phyloP scores from a whole-genome alignment of 2,113 vertebrate genomes.

The Myocastor coypus region DNA sequence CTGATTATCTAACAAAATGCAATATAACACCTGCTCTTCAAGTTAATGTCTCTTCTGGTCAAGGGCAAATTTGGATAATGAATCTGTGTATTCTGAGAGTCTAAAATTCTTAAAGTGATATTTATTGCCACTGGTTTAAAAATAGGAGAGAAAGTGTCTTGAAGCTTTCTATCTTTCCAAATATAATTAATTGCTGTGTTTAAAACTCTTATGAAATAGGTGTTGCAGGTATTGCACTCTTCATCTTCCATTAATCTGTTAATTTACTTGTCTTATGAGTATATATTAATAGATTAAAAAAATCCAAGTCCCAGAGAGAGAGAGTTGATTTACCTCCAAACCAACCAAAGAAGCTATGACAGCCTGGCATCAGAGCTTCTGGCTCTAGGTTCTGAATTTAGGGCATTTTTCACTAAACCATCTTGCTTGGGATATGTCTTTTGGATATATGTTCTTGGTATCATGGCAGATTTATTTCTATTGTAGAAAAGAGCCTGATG shows the following conservation, averaged over 20 bases:
- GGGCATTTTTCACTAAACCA: background rate
- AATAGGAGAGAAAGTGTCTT: conserved; percentile 54
- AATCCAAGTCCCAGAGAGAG: background rate
- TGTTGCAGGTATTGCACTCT: conserved; percentile 46
- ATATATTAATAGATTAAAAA: conserved; percentile 50
- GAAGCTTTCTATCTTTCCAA: conserved; percentile 67
- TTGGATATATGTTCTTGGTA: background rate
- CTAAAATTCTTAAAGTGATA: conserved; percentile 55
- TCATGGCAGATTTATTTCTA: conserved; percentile 23
- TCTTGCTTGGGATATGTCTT: background rate
- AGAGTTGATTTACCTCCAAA: background rate
- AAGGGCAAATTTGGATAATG: conserved; percentile 67
- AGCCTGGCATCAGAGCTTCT: background rate
- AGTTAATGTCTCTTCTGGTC: conserved; percentile 41
- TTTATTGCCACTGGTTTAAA: conserved; percentile 63
- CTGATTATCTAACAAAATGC: conserved; percentile 60
- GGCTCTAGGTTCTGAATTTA: conserved; percentile 10
- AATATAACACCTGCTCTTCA: conserved; percentile 60
- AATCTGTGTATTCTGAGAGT: conserved; percentile 17
- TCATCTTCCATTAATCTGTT: conserved; percentile 8
- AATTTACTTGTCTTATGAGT: conserved; percentile 44
- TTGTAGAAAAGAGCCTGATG: conserved; percentile 30
- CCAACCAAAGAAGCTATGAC: background rate
- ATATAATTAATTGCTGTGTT: conserved; percentile 69
- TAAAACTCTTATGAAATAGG: conserved; percentile 62